These are phyloP conservation scores for Malurus leucopterus DNA, from an alignment of 2,797 vertebrate species.

Conservation along the genomic window DNA sequence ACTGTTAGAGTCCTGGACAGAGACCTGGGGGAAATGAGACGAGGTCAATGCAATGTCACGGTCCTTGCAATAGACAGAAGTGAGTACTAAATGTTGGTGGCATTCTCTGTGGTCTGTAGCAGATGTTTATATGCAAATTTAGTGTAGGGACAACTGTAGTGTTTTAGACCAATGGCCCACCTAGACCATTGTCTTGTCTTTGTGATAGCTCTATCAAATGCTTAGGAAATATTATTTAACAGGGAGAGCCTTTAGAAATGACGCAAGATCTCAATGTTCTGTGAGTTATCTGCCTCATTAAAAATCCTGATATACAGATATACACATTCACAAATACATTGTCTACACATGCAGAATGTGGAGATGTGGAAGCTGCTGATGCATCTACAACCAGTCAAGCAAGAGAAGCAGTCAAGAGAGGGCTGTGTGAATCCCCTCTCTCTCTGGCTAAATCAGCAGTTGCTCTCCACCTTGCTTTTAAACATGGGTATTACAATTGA, in stretches of 20 bases:
- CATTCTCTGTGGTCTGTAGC: background rate
- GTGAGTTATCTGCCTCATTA: background rate
- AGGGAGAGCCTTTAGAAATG: background rate
- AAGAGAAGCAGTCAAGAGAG: background rate
- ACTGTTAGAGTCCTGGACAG: slow-evolving; percentile 81
- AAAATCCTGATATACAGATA: background rate
- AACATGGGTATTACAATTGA: background rate
- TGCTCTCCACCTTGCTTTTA: background rate
- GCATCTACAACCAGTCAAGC: background rate
- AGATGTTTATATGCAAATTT: background rate
- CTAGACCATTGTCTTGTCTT: background rate
- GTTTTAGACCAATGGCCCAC: background rate
- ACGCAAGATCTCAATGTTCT: background rate
- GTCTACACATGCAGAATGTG: background rate
- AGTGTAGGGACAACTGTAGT: background rate
- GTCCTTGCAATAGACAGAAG: slow-evolving; percentile 70
- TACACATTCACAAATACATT: accelerated
- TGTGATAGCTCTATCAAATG: background rate
- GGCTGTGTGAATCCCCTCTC: background rate
- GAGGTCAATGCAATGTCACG: slow-evolving; percentile 72
- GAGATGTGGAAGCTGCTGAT: background rate
- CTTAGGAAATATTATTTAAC: background rate
- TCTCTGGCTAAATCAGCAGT: background rate
- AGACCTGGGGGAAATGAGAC: slow-evolving; percentile 75
- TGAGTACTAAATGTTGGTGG: slow-evolving; percentile 56